Evolutionary conservation across 2,797 vertebrate species (phyloP), one percentile per base, ranked within the genome.

Genomic region (Anguilla marmorata): DNA sequence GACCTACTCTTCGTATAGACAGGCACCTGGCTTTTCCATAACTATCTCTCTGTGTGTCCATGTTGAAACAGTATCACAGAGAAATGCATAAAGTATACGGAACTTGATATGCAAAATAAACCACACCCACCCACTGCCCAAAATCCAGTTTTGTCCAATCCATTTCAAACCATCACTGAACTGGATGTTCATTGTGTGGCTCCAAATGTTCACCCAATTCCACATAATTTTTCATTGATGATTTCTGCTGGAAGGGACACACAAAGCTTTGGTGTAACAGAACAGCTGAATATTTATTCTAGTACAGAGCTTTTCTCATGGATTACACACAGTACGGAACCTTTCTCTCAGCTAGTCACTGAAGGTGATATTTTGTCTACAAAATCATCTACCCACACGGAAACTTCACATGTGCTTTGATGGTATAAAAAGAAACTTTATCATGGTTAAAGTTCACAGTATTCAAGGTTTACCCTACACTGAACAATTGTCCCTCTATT

Each of bases 311-410:
- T 33, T 72, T 72, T 72, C 27, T 72, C n/a, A 30, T 74, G 69
- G 69, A 74, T 74, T 7, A 33, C 12, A 19, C 30, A 9, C 63
- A 6, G 6, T 1, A 66, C 27, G 7, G 63, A n/a, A n/a, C 63
- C 7, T n/a, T 69, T 27, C 60, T 63, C 24, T 63, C 8, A n/a
- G n/a, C 63, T 69, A 69, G 92, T 72, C 88, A 91, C 89, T 90
- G 45, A 89, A 93, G 89, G 92, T 92, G 92, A 94, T 90, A 92
- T 89, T 89, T 93, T 76, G 85, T 89, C 87, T 33, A 89, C 90
- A 91, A 94, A 91, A 88, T 84, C 91, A 92, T 93, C 89, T 66
- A 52, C 86, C 85, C 63, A 76, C 37, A 76, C 33, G 2, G 12
- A 27, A 33, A 76, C 2, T 76, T 76, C 30, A n/a, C 14, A 1